Conservation (phyloP, 1,140 invertebrate genomes). For the Zelostemma sp. region DNA sequence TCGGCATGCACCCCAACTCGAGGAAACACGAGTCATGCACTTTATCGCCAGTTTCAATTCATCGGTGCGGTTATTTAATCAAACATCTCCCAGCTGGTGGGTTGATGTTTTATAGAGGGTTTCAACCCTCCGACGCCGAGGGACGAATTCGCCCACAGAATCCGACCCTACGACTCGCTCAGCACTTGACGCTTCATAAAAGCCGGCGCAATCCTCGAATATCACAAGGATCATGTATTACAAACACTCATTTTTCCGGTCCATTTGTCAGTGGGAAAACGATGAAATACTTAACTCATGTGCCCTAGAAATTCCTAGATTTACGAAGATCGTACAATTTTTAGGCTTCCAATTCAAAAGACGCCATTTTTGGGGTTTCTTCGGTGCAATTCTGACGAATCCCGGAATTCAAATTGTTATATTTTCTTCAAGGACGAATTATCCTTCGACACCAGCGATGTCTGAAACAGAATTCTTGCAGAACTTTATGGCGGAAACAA, state of each 20-base stretch:
- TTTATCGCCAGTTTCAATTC: conserved; percentile 69
- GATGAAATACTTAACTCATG: conserved; percentile 22
- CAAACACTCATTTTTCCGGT: conserved; percentile 13
- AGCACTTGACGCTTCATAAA: conserved; percentile 32
- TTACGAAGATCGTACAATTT: too few relatives aligned
- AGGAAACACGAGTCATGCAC: conserved; percentile 65
- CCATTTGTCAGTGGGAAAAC: conserved; percentile 1
- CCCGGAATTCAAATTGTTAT: too few relatives aligned
- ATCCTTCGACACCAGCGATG: too few relatives aligned
- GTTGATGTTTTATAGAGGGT: conserved; percentile 46
- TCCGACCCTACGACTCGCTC: conserved; percentile 48
- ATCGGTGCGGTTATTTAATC: conserved; percentile 70
- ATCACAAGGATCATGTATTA: conserved; percentile 27
- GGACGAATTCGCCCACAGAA: conserved; percentile 59
- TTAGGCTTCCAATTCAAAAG: too few relatives aligned
- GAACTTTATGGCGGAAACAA: not conserved
- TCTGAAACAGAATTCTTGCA: too few relatives aligned
- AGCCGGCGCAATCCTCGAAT: conserved; percentile 23
- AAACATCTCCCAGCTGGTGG: conserved; percentile 61
- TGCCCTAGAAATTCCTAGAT: too few relatives aligned
- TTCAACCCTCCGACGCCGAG: conserved; percentile 53
- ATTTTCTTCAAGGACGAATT: too few relatives aligned
- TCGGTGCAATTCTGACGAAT: too few relatives aligned
- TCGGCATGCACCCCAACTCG: conserved; percentile 57
- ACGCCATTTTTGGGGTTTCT: too few relatives aligned